Evolutionary conservation across 2,113 vertebrate species (phyloP).

Genomic region (Triplophysa rosa): DNA sequence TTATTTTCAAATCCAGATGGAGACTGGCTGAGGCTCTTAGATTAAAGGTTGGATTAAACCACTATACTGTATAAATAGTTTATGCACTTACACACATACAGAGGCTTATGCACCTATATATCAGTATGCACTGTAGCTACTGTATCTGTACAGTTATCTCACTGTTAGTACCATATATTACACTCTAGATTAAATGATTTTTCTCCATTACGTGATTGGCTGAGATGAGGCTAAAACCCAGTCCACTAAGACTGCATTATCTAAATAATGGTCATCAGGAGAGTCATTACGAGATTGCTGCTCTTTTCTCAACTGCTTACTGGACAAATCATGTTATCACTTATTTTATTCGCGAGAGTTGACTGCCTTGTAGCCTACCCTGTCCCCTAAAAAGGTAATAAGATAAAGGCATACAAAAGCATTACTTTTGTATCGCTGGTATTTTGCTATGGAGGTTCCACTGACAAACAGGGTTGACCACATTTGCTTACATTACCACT

Average conservation of each 20-base stretch:
- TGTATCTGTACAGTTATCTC: too few relatives aligned
- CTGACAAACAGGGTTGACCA: not conserved
- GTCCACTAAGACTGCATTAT: conserved; percentile 56
- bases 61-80: too few relatives aligned
- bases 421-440: not conserved
- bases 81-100: too few relatives aligned
- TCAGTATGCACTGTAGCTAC: too few relatives aligned
- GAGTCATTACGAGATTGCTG: conserved; percentile 57
- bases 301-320: conserved; percentile 37
- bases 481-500: not conserved
- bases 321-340: conserved; percentile 17
- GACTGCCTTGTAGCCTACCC: not conserved
- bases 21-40: too few relatives aligned
- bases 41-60: too few relatives aligned
- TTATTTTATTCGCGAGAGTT: conserved; percentile 9
- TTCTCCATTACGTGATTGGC: conserved; percentile 64
- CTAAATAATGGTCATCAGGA: conserved; percentile 53
- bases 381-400: too few relatives aligned
- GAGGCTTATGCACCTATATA: not conserved
- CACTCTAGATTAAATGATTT: conserved; percentile 42
- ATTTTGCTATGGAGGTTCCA: not conserved
- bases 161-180: too few relatives aligned
- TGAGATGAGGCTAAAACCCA: conserved; percentile 49
- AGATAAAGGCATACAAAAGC: too few relatives aligned
- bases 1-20: too few relatives aligned